Percentiles rank a stretch among this genome's conserved stretches.
These are phyloP conservation scores for Mesoligia furuncula DNA, from an alignment of 2,888 invertebrate species.

Conservation along the genomic window DNA sequence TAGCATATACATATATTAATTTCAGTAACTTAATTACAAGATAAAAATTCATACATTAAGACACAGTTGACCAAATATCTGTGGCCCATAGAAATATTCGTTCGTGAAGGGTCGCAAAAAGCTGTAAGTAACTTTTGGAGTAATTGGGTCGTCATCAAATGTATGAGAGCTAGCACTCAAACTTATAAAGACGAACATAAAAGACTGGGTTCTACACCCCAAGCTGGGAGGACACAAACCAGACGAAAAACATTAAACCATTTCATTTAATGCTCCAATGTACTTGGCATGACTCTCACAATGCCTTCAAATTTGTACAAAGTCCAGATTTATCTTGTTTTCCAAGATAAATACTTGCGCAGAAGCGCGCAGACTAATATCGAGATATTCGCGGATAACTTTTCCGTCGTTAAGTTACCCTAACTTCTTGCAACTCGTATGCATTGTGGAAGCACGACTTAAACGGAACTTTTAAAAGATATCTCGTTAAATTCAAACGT, in stretches of 20 bases:
- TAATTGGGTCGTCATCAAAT: slow-evolving; percentile 50
- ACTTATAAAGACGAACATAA: slow-evolving; percentile 39
- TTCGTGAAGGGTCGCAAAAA: slow-evolving; percentile 28
- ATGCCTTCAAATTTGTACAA: slow-evolving; percentile 47
- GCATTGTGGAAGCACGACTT: slow-evolving; percentile 70
- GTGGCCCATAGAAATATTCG: slow-evolving; percentile 10
- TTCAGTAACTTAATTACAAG: not conserved
- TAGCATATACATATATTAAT: not conserved
- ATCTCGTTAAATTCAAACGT: slow-evolving; percentile 65
- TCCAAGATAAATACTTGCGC: slow-evolving; percentile 54
- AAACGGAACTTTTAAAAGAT: slow-evolving; percentile 68
- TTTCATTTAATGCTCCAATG: slow-evolving; percentile 43
- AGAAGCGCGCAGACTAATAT: slow-evolving; percentile 49
- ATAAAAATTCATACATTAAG: slow-evolving; percentile 11
- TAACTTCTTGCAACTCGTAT: slow-evolving; percentile 64
- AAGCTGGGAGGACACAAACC: slow-evolving; percentile 29
- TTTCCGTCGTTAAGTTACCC: slow-evolving; percentile 57
- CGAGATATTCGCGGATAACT: slow-evolving; percentile 57
- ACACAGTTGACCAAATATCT: slow-evolving; percentile 15
- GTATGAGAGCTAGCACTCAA: slow-evolving; percentile 34
- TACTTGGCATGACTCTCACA: slow-evolving; percentile 43
- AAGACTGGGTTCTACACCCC: slow-evolving; percentile 26
- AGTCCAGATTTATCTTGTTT: slow-evolving; percentile 46
- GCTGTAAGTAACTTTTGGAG: slow-evolving; percentile 29
- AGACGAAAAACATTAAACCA: slow-evolving; percentile 41